Evolutionary conservation across 2,113 vertebrate species (phyloP), one percentile per base, ranked within the genome.

Genomic region (Xenotilapia longispinis): DNA sequence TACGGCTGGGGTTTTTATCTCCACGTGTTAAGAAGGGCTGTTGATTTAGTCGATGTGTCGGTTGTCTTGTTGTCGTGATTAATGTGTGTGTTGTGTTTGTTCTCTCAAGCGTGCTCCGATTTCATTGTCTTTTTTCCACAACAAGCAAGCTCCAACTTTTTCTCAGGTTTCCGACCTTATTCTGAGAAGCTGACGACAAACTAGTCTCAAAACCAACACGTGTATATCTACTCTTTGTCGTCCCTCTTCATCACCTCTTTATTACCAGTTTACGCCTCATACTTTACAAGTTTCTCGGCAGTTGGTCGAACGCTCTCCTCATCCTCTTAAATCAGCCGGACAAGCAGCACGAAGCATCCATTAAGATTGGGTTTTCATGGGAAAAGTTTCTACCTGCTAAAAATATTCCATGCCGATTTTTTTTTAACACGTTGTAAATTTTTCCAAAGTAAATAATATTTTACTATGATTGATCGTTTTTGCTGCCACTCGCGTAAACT

Each of bases 41-140:
- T 51, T 17, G 1, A 5, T 51, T 36, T 45, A 0, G 13, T 21
- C 15, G 6, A n/a, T 47, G 12, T 38, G 10, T n/a, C 17, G 3
- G 31, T 33, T 65, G 83, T 57, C 75, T 79, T 54, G 4, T 75
- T 36, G 10, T 33, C 4, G 6, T 53, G 13, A 45, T 63, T 54
- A 82, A 75, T 28, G 49, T 23, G 12, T 15, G 10, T 58, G 54
- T 81, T 47, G 47, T 31, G 21, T 57, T 45, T 63, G 78, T 23
- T 60, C 42, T 53, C 40, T 23, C 31, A 40, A 81, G 47, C 28
- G 28, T 65, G 83, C 23, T 19, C 12, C 28, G 84, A 70, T 82
- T 78, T 90, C 92, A 91, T 94, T 88, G 92, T 93, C 83, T 89
- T 83, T 82, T 82, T 81, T 84, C 57, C 79, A 28, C 63, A 51